These are phyloP conservation scores for Lasius fuliginosus DNA, from an alignment of 2,888 invertebrate species.

Conservation along the genomic window DNA sequence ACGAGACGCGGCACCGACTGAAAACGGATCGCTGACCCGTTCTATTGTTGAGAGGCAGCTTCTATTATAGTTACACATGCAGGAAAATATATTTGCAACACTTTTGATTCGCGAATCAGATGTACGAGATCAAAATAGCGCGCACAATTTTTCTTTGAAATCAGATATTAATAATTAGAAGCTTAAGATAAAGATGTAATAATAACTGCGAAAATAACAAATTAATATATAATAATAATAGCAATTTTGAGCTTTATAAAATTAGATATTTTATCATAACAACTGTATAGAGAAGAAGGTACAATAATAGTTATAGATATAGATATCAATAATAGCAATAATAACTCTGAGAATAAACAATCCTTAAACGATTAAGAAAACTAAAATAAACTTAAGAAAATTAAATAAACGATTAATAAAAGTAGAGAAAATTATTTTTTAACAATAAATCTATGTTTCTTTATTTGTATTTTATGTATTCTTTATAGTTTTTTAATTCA, in stretches of 20 bases:
- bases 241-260: neutral
- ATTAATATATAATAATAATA: too few species aligned
- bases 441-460: neutral
- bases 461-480: neutral
- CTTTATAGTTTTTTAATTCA: neutral
- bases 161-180: neutral
- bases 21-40: constrained; percentile 61
- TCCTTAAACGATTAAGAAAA: neutral
- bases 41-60: constrained; percentile 60
- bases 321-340: neutral
- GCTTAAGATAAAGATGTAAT: neutral
- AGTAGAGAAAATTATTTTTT: neutral
- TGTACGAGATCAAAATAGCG: neutral
- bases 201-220: neutral
- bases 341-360: neutral
- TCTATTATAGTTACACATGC: constrained; percentile 37
- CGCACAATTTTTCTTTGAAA: neutral
- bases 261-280: neutral
- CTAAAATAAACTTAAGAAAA: neutral
- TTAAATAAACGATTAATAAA: neutral
- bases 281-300: neutral
- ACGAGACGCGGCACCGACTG: constrained; percentile 50
- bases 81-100: neutral
- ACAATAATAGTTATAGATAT: neutral
- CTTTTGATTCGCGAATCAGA: neutral